Conservation (phyloP, 2,797 vertebrate species). For the Enteromius mattozi region DNA sequence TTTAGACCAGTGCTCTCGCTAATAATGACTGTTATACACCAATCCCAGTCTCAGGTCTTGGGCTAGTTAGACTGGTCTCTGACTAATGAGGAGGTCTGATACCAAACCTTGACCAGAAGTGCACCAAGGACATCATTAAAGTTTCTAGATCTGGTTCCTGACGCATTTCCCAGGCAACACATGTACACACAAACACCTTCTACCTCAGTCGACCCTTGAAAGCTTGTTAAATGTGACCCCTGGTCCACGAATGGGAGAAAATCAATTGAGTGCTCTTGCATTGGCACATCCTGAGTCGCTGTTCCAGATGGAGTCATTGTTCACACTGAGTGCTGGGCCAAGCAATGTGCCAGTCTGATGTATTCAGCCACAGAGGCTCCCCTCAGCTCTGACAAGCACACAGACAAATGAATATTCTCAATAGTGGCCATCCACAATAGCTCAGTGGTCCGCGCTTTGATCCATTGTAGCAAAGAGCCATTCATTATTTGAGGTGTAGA, state of each 20-base stretch:
- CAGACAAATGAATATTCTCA: slow-evolving; percentile 51
- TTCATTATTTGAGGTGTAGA: slow-evolving; percentile 31
- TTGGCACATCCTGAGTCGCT: slow-evolving; percentile 27
- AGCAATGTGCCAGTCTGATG: slow-evolving; percentile 46
- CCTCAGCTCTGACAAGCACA: slow-evolving; percentile 47
- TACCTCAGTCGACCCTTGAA: slow-evolving; percentile 39
- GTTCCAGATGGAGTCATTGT: slow-evolving; percentile 58
- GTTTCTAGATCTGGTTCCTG: not conserved
- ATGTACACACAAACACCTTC: slow-evolving; percentile 49
- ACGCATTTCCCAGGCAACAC: slow-evolving; percentile 6
- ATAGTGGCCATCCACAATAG: slow-evolving; percentile 49
- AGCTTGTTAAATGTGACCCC: slow-evolving; percentile 66
- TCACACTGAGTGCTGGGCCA: slow-evolving; percentile 26
- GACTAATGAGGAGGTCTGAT: not conserved
- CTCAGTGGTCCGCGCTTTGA: slow-evolving; percentile 43
- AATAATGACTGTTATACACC: not conserved
- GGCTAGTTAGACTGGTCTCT: not conserved
- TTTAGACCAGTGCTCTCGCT: not conserved
- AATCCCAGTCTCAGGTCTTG: not conserved
- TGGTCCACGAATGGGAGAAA: slow-evolving; percentile 65
- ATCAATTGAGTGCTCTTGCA: slow-evolving; percentile 40
- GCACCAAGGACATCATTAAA: slow-evolving; percentile 4
- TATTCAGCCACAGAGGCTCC: slow-evolving; percentile 45
- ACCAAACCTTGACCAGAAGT: slow-evolving; percentile 42
- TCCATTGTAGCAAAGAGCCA: slow-evolving; percentile 46